Percentiles rank a stretch among this genome's conserved stretches.
Evolutionary conservation across 64 coral and sea anemone species (phyloP).

Genomic region (Montipora foliosa): DNA sequence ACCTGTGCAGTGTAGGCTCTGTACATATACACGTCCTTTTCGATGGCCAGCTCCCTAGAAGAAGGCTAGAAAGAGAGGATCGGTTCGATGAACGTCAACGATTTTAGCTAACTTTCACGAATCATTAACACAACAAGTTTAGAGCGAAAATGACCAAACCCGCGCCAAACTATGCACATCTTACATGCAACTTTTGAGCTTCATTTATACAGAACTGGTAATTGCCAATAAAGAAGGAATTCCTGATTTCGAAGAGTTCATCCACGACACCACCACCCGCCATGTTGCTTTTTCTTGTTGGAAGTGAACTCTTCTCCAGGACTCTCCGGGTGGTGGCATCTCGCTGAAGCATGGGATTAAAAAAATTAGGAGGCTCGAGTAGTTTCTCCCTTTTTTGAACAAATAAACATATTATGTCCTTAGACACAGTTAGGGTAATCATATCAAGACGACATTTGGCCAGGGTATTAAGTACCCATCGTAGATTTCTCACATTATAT

Average conservation of each 20-base stretch:
- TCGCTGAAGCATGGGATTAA: neutral
- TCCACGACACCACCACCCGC: slow-evolving; percentile 99
- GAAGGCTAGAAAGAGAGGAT: slow-evolving; percentile 34
- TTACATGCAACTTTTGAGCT: slow-evolving; percentile 89
- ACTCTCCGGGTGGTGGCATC: neutral
- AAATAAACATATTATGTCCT: too few species aligned
- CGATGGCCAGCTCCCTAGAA: slow-evolving; percentile 72
- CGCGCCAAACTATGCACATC: neutral
- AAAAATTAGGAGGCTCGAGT: too few species aligned
- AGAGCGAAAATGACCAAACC: neutral
- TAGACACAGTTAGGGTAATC: too few species aligned
- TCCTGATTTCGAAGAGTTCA: slow-evolving; percentile 97
- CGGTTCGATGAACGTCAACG: neutral
- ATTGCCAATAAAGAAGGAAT: slow-evolving; percentile 95
- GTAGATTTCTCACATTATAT: too few species aligned
- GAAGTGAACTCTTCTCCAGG: neutral
- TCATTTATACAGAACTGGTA: slow-evolving; percentile 98
- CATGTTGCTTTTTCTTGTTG: slow-evolving; percentile 76
- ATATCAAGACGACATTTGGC: too few species aligned
- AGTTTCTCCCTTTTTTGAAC: too few species aligned
- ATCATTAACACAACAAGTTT: neutral
- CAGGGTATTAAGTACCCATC: too few species aligned
- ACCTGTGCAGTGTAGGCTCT: slow-evolving; percentile 98
- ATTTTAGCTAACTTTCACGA: neutral
- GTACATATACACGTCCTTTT: slow-evolving; percentile 99